Evolutionary conservation across 1,140 invertebrate species (phyloP), one percentile per base, ranked within the genome.

Genomic region (Meloidogyne hapla): DNA sequence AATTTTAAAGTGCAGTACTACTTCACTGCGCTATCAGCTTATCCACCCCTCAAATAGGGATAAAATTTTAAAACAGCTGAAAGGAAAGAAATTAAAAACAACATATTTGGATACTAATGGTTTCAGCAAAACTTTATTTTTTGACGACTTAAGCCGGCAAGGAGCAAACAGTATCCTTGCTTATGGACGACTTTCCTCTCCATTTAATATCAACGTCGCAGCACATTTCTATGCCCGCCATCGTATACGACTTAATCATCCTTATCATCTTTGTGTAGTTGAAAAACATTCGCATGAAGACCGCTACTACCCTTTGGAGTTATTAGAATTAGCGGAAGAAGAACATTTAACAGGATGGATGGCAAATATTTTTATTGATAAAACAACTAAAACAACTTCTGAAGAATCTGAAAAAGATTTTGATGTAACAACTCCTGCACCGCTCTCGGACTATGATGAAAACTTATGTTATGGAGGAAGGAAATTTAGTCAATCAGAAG

Each of bases 71-170:
- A 69, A 40, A 69, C 1, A 15, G 6, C 33, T 69, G 0, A 69
- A 48, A 12, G 68, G 68, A 1, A 21, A 26, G 3, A 69, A 40
- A 40, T 42, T 69, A 3, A 23, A 26, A 12, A 69, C 68, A 3
- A 69, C 68, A 2, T 69, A 69, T 26, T 23, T 48, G 0, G 68
- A 69, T 26, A 26, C 26, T 6, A 69, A 69, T 25, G 68, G 68
- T 4, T 4, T 42, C 1, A 13, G 13, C 33, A 69, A 69, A 40
- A 2, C 13, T n/a, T 69, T 69, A 15, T 40, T 69, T 4, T 15
- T 69, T 69, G 68, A 18, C 2, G 68, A 56, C 0, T 48, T 69
- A 1, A 15, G 21, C 0, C 13, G 10, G 42, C 26, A 40, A 6
- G 68, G 68, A 3, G 33, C 68, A 1, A 56, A 42, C 6, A 26